These are phyloP conservation scores for Notothenia coriiceps DNA, from an alignment of 2,113 vertebrate genomes.

Conservation along the genomic window DNA sequence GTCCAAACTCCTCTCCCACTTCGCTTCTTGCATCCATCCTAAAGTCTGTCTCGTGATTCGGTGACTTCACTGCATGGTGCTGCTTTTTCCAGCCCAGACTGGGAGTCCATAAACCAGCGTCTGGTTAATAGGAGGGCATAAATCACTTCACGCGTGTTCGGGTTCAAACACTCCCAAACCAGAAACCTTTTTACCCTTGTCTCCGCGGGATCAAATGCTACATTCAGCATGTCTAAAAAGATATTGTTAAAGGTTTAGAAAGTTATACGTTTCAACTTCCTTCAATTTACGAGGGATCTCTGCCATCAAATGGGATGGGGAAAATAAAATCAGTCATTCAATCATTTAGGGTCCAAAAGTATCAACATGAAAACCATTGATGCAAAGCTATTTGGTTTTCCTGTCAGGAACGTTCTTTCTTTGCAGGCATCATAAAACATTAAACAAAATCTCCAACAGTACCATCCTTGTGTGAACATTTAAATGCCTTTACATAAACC, in stretches of 20 bases:
- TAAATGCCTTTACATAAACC: not conserved
- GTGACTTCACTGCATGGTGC: conserved; percentile 61
- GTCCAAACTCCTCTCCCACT: conserved; percentile 57
- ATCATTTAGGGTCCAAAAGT: conserved; percentile 24
- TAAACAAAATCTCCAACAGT: not conserved
- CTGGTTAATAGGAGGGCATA: conserved; percentile 43
- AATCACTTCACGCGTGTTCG: conserved; percentile 48
- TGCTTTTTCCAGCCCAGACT: conserved; percentile 59
- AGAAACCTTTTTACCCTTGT: conserved; percentile 59
- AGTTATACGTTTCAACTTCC: conserved; percentile 45
- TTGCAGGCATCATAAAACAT: not conserved
- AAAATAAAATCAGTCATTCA: conserved; percentile 39
- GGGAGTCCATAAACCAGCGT: conserved; percentile 56
- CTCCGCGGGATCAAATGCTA: conserved; percentile 39
- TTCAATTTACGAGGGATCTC: conserved; percentile 24
- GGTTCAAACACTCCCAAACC: conserved; percentile 38
- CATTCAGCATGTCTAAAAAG: conserved; percentile 16
- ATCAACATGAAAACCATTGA: conserved; percentile 39
- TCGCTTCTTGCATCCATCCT: conserved; percentile 41
- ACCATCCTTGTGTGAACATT: too few species aligned
- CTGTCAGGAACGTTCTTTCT: conserved; percentile 4
- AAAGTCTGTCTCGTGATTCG: conserved; percentile 42
- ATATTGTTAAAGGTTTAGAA: conserved; percentile 36
- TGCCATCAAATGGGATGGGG: conserved; percentile 11
- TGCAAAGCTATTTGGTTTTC: conserved; percentile 26